Conservation (phyloP, 2,888 invertebrate species). For the Eugnorisma glareosa region DNA sequence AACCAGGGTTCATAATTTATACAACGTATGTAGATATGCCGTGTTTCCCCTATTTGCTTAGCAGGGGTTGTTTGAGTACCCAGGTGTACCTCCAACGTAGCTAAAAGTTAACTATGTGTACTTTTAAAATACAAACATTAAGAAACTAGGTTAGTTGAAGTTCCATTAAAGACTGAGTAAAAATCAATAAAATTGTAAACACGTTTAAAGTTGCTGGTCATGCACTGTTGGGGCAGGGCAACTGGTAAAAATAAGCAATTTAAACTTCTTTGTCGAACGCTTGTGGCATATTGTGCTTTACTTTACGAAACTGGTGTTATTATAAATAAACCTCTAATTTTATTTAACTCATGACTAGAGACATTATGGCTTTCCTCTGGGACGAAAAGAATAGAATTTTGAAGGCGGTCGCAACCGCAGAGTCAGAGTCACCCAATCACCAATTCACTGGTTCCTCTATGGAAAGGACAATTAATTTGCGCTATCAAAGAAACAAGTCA, state of each 20-base stretch:
- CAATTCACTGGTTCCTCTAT: no score
- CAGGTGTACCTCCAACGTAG: slow-evolving; percentile 2
- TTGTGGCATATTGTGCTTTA: neutral
- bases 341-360: neutral
- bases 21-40: slow-evolving; percentile 16
- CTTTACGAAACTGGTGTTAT: neutral
- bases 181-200: slow-evolving; percentile 53
- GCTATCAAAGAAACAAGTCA: no score
- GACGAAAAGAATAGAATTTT: neutral
- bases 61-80: slow-evolving; percentile 29
- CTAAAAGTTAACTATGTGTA: slow-evolving; percentile 43
- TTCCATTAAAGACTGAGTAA: slow-evolving; percentile 27
- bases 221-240: neutral
- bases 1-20: slow-evolving; percentile 32
- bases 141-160: slow-evolving; percentile 36
- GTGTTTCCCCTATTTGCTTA: slow-evolving; percentile 34
- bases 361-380: neutral
- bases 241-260: slow-evolving; percentile 5
- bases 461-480: no score
- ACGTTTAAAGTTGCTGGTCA: slow-evolving; percentile 32
- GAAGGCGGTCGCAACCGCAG: neutral
- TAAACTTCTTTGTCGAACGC: slow-evolving; percentile 14
- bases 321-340: neutral
- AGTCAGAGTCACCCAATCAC: neutral
- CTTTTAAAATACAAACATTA: slow-evolving; percentile 42